Percentiles rank a stretch among this genome's conserved stretches.
Conservation (phyloP, 2,113 vertebrate species). For the Regulus satrapa region DNA sequence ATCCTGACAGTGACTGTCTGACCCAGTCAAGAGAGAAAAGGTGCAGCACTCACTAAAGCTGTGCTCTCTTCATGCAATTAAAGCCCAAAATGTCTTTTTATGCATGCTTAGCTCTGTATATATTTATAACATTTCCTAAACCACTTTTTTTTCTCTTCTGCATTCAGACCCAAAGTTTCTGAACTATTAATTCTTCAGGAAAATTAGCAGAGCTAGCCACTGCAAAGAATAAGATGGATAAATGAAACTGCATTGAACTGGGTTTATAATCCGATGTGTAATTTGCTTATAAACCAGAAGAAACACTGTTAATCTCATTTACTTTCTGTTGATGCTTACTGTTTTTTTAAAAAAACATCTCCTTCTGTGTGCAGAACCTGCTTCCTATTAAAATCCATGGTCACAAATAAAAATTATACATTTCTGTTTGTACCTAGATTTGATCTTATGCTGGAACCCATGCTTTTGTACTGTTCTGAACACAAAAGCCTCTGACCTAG, state of each 20-base stretch:
- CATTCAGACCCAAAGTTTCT: background rate
- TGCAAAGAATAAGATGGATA: background rate
- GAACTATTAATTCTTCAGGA: background rate
- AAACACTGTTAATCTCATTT: background rate
- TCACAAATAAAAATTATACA: background rate
- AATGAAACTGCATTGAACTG: background rate
- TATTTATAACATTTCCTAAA: background rate
- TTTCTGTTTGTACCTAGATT: background rate
- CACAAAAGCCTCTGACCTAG: background rate
- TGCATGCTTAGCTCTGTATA: background rate
- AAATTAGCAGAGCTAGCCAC: background rate
- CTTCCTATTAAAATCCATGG: background rate
- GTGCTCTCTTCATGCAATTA: background rate
- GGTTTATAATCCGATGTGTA: background rate
- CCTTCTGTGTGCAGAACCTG: background rate
- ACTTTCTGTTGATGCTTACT: background rate
- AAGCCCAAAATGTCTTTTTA: background rate
- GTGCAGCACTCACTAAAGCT: background rate
- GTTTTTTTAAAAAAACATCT: background rate
- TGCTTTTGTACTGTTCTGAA: background rate
- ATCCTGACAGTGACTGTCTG: accelerated
- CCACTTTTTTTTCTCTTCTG: background rate
- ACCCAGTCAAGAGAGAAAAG: background rate
- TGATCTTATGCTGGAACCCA: background rate
- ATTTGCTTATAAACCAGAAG: background rate